Evolutionary conservation across 1,140 invertebrate species (phyloP), one percentile per base, ranked within the genome.

Genomic region (Hylyphantes graminicola): DNA sequence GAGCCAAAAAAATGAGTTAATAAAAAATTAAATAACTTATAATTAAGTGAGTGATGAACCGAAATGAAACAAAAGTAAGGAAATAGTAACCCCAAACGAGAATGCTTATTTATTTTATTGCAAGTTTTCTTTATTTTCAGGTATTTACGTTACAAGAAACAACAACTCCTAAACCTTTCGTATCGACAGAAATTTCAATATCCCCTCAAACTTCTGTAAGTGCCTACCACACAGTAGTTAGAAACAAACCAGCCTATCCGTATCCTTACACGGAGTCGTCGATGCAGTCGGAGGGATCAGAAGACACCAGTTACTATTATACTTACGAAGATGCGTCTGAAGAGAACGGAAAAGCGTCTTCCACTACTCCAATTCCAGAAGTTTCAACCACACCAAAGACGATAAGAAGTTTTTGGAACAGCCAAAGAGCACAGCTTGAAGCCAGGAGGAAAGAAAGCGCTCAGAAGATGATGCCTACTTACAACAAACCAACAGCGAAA

Each of bases 301-400:
- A 84, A 59, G 82, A 85, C 8, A 53, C 73, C 17, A 85, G 65
- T 13, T 85, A 85, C n/a, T 76, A 76, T n/a, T 85, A 85, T 15
- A 85, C 82, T 15, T 85, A 85, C 54, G 82, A 85, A 77, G 82
- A 85, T 61, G 13, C 59, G 9, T 76, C 73, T 13, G 82, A 85
- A 68, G 80, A 83, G 50, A 59, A 51, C 0, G 75, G 17, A 12
- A 55, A 17, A 13, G 67, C 48, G 13, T 21, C 54, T 10, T 35
- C 63, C 7, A 80, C 64, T 12, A 74, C 70, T 9, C 51, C 21
- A 8, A 55, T 57, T 10, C n/a, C 55, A 7, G 55, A 59, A 2
- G n/a, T 54, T n/a, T 9, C 64, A 7, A 68, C 74, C 4, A 50
- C 48, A 7, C 19, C 65, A 13, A 15, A 63, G 2, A 19, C 82